Conservation (phyloP, 1,140 invertebrate species). For the Magallana angulata region DNA sequence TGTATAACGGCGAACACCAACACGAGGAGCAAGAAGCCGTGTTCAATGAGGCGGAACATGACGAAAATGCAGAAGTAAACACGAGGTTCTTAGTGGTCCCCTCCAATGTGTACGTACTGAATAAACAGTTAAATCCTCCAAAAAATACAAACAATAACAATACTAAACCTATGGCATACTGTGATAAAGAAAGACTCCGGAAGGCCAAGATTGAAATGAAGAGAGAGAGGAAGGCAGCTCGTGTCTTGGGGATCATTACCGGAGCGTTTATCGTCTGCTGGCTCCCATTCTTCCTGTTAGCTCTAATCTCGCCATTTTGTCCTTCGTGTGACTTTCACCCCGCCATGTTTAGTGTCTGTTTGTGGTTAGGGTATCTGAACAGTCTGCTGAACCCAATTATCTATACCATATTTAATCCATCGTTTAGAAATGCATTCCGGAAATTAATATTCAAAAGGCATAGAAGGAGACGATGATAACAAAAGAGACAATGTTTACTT, state of each 20-base stretch:
- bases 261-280: slow-evolving; percentile 79
- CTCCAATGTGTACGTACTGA: slow-evolving; percentile 51
- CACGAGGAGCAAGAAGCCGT: slow-evolving; percentile 20
- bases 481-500: background rate
- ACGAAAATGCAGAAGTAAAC: slow-evolving; percentile 48
- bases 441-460: slow-evolving; percentile 63
- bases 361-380: slow-evolving; percentile 80
- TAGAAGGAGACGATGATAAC: slow-evolving; percentile 9
- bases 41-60: slow-evolving; percentile 46
- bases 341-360: slow-evolving; percentile 74
- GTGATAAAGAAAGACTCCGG: slow-evolving; percentile 66
- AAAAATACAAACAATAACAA: slow-evolving; percentile 61
- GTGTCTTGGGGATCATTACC: slow-evolving; percentile 80
- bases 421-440: slow-evolving; percentile 77
- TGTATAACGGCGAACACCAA: slow-evolving; percentile 62
- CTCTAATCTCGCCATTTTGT: slow-evolving; percentile 75
- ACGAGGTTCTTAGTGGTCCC: slow-evolving; percentile 57
- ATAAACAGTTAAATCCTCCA: slow-evolving; percentile 57
- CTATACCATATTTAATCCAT: slow-evolving; percentile 80
- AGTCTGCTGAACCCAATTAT: slow-evolving; percentile 78
- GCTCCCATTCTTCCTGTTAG: slow-evolving; percentile 79
- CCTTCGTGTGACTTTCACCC: slow-evolving; percentile 71
- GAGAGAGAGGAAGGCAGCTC: slow-evolving; percentile 80
- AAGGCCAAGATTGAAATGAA: slow-evolving; percentile 80
- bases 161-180: slow-evolving; percentile 61